These are phyloP conservation scores for Neostethus bicornis DNA, from an alignment of 2,797 vertebrate species.

Conservation along the genomic window DNA sequence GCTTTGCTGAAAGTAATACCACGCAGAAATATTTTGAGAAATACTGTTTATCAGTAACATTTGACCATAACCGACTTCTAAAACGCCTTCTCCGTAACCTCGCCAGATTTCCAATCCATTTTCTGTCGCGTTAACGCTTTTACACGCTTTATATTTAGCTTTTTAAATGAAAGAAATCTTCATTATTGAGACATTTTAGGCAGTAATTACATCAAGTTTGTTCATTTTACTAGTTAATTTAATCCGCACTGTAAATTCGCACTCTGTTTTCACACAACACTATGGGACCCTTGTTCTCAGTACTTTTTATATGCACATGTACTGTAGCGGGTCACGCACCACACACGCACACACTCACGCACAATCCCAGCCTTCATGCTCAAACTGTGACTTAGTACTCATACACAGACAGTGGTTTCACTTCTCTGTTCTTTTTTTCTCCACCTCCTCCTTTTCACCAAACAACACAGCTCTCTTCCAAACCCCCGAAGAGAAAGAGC, in stretches of 20 bases:
- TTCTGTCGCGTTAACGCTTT: no score
- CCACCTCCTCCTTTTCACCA: conserved; percentile 66
- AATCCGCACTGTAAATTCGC: conserved; percentile 69
- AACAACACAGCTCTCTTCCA: conserved; percentile 73
- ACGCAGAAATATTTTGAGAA: no score
- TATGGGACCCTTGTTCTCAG: conserved; percentile 68
- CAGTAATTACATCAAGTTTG: conserved; percentile 59
- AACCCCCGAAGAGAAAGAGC: conserved; percentile 76
- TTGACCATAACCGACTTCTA: no score
- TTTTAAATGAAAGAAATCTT: not conserved
- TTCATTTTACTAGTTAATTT: conserved; percentile 76
- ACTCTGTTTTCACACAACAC: conserved; percentile 67
- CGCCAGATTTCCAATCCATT: no score
- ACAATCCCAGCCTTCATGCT: conserved; percentile 66
- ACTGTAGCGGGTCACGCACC: conserved; percentile 60
- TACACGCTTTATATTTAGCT: no score
- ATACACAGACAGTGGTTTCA: conserved; percentile 65
- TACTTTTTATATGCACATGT: conserved; percentile 58
- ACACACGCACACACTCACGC: conserved; percentile 1
- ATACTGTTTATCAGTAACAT: no score
- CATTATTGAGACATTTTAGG: not conserved
- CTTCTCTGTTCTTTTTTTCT: conserved; percentile 58
- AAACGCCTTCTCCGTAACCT: no score
- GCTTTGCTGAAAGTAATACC: no score
- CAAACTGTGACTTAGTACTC: conserved; percentile 64